phyloP scores from a whole-genome alignment of 2,888 invertebrate genomes.

The Tortrix viridana region DNA sequence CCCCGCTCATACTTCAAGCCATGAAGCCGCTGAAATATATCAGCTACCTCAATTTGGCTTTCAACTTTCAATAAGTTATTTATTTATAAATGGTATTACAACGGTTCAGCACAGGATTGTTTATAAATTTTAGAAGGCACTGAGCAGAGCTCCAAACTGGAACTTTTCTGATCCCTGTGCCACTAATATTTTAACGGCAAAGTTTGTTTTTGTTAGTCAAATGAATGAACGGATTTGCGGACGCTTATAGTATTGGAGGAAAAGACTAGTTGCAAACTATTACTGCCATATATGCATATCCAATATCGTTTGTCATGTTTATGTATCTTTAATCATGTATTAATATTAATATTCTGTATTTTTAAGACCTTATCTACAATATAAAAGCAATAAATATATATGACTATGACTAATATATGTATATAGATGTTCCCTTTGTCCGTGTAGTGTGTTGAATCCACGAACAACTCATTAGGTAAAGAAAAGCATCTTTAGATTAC shows the following conservation, averaged over 20 bases:
- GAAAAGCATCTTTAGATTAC: too few species aligned
- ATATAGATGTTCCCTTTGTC: too few species aligned
- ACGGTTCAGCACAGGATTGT: constrained; percentile 16
- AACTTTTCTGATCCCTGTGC: constrained; percentile 3
- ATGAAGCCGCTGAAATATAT: constrained; percentile 36
- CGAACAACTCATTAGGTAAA: too few species aligned
- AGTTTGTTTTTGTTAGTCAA: constrained; percentile 1
- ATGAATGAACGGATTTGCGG: neutral
- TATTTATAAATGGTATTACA: constrained; percentile 20
- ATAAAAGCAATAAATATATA: too few species aligned
- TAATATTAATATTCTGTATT: too few species aligned
- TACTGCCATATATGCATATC: too few species aligned
- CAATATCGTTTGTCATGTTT: too few species aligned
- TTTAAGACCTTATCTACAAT: too few species aligned
- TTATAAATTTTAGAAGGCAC: constrained; percentile 14
- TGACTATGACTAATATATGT: too few species aligned
- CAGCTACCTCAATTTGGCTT: constrained; percentile 39
- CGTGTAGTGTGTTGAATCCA: too few species aligned
- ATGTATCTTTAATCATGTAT: too few species aligned
- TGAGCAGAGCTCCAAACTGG: neutral
- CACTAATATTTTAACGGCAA: constrained; percentile 13
- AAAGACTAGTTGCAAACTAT: too few species aligned
- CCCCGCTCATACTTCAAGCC: constrained; percentile 25
- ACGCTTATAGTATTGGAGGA: neutral
- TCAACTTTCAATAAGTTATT: constrained; percentile 48